Evolutionary conservation across 2,797 vertebrate genomes (phyloP), one percentile per base, ranked within the genome.

Genomic region (Microctenopoma stevenorrisi): DNA sequence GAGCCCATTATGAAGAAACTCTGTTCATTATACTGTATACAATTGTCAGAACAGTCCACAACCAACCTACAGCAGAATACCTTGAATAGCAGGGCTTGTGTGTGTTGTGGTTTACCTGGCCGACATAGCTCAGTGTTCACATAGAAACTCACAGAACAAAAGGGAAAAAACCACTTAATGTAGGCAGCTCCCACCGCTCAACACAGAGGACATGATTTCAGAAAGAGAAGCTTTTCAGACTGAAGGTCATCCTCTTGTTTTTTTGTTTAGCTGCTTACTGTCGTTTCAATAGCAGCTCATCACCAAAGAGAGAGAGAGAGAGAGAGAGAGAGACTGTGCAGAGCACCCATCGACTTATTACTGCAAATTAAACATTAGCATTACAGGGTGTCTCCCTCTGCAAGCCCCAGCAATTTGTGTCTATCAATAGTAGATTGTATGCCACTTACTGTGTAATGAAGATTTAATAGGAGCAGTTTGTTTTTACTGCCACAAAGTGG

Each of bases 391-490:
- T 91, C 90, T 90, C 89, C 82, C 81, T 83, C 72, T 81, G 83
- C 88, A 88, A 83, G 79, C 85, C 86, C 85, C 66, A 91, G 91
- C 92, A 92, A 94, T 95, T 94, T 94, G 85, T 93, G 91, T 93
- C 92, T 85, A 92, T 92, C 92, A 94, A 89, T 90, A 89, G 90
- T 88, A 91, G 92, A 94, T 93, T 93, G 91, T 92, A 87, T 90
- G 90, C 90, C 93, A 94, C 92, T 94, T 94, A 94, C 88, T 82
- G 67, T 46, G 76, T 94, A 95, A 95, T 95, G 91, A 93, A 93
- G 92, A 94, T 94, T 93, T 94, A 94, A 95, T 94, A 65, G 87
- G 87, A 78, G 78, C 88, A 81, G 87, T 87, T 87, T 86, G 60
- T 66, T 76, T 73, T 81, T 78, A 83, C 79, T 57, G 68, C 10